A percentile compares a stretch with the other conserved stretches of the same genome.
These are phyloP conservation scores for Synanthedon formicaeformis DNA, from an alignment of 2,888 invertebrate species.

Conservation along the genomic window DNA sequence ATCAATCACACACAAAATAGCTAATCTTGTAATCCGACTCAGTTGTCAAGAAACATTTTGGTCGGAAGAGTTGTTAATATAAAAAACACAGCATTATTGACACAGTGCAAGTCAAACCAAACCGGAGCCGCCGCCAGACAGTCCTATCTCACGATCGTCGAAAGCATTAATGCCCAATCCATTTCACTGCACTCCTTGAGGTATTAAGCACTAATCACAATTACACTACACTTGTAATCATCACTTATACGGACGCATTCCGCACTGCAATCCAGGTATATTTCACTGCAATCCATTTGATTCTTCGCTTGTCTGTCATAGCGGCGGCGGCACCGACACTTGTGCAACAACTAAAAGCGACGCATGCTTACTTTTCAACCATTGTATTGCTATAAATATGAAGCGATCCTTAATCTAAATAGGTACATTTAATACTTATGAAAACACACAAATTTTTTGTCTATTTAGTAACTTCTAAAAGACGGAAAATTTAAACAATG, in stretches of 20 bases:
- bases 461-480: no score
- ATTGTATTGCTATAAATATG: no score
- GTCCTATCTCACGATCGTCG: constrained; percentile 13
- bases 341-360: constrained; percentile 35
- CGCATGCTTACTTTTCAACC: constrained; percentile 17
- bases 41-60: no score
- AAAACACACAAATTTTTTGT: no score
- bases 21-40: no score
- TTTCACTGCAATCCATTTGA: constrained; percentile 64
- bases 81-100: constrained; percentile 41
- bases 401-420: no score
- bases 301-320: constrained; percentile 30
- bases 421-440: no score
- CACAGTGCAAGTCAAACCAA: constrained; percentile 46
- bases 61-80: no score
- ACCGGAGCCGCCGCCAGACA: constrained; percentile 59
- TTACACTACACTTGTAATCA: constrained; percentile 43
- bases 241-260: constrained; percentile 40
- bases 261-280: constrained; percentile 61
- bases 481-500: no score
- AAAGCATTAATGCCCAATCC: not conserved
- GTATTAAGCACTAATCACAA: constrained; percentile 42
- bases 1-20: no score
- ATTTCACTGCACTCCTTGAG: constrained; percentile 35
- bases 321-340: constrained; percentile 52